phyloP scores from a whole-genome alignment of 1,140 invertebrate genomes.

The Prorops nasuta region DNA sequence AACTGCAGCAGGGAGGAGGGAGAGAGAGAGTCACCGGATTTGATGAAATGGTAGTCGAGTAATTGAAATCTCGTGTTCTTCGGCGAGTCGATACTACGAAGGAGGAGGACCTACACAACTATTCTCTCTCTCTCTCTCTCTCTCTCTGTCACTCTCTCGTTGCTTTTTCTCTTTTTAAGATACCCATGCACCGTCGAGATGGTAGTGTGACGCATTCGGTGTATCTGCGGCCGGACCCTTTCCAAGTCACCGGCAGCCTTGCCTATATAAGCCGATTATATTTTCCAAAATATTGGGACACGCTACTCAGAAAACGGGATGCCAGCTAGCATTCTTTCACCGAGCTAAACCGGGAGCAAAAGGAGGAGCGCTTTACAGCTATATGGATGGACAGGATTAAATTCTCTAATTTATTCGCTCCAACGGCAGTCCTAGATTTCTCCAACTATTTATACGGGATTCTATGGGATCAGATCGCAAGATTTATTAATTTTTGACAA shows the following conservation, averaged over 20 bases:
- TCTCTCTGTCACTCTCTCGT: slow-evolving; percentile 16
- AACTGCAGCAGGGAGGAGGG: slow-evolving; percentile 6
- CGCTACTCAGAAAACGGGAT: slow-evolving; percentile 27
- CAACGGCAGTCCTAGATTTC: too few relatives aligned
- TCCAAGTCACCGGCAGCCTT: slow-evolving; percentile 28
- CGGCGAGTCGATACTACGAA: slow-evolving; percentile 41
- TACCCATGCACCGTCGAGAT: slow-evolving; percentile 34
- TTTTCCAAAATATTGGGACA: slow-evolving; percentile 51
- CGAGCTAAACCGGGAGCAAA: too few relatives aligned
- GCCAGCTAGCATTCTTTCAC: too few relatives aligned
- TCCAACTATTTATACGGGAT: too few relatives aligned
- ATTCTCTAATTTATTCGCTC: too few relatives aligned
- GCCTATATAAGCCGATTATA: slow-evolving; percentile 47
- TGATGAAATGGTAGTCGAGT: slow-evolving; percentile 46
- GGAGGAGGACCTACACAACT: slow-evolving; percentile 5
- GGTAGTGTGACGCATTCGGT: slow-evolving; percentile 35
- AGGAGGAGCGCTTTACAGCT: too few relatives aligned
- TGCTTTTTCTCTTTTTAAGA: slow-evolving; percentile 26
- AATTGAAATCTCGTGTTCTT: slow-evolving; percentile 52
- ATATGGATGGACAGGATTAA: too few relatives aligned
- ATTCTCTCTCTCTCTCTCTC: slow-evolving; percentile 1
- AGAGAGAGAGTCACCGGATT: slow-evolving; percentile 26
- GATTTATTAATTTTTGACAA: too few relatives aligned
- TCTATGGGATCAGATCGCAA: too few relatives aligned
- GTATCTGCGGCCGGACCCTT: slow-evolving; percentile 28